Percentiles rank a stretch among this genome's conserved stretches.
These are phyloP conservation scores for Ibidorhyncha struthersii DNA, from an alignment of 2,113 vertebrate species.

Conservation along the genomic window DNA sequence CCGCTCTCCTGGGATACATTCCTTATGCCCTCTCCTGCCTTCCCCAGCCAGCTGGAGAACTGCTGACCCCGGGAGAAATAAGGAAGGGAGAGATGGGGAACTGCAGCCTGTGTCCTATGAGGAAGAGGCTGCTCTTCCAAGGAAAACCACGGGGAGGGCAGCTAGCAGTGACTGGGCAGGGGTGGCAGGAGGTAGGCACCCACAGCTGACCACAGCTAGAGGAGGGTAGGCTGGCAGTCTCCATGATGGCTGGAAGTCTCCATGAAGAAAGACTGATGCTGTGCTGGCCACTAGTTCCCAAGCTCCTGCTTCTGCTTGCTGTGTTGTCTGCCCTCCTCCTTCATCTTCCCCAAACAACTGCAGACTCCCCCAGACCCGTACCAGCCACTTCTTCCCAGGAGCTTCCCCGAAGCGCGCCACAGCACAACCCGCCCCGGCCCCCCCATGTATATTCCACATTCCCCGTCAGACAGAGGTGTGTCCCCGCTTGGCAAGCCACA, in stretches of 20 bases:
- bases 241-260: background rate
- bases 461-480: background rate
- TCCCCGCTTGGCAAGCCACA: background rate
- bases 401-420: background rate
- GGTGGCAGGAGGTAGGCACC: background rate
- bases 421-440: fast-evolving
- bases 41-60: background rate
- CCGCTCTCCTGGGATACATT: background rate
- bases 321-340: background rate
- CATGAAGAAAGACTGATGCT: background rate
- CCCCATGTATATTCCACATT: background rate
- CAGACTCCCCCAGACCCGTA: background rate
- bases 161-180: background rate
- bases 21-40: background rate
- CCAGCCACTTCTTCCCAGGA: background rate
- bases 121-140: background rate
- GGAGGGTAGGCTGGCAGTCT: background rate
- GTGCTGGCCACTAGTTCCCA: background rate
- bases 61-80: background rate
- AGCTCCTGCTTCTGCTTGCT: background rate
- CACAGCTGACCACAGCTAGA: background rate
- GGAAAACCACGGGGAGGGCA: background rate
- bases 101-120: background rate
- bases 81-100: background rate
- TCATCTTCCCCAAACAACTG: background rate